These are phyloP conservation scores for Chrysemys picta DNA, from an alignment of 2,113 vertebrate genomes.

Conservation along the genomic window DNA sequence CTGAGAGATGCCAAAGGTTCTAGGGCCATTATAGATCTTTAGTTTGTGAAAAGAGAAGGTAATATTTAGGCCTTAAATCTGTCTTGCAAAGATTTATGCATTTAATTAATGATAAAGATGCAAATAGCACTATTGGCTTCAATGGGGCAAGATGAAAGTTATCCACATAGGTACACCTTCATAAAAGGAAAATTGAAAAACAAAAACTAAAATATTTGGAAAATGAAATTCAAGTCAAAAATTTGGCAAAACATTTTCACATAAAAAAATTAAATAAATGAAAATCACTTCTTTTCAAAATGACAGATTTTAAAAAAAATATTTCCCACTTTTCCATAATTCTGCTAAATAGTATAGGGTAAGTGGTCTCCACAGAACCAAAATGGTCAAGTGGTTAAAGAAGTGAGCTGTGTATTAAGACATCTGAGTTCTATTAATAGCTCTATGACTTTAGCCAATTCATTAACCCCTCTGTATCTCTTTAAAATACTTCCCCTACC, in stretches of 20 bases:
- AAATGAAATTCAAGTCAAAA: background rate
- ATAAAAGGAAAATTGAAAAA: background rate
- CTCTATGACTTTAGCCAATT: background rate
- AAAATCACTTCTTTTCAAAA: background rate
- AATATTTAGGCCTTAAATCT: background rate
- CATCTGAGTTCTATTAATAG: background rate
- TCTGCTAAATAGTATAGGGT: background rate
- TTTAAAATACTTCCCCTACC: background rate
- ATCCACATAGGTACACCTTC: background rate
- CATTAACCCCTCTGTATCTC: background rate
- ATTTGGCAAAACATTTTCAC: background rate
- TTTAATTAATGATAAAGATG: background rate
- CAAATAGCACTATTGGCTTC: background rate
- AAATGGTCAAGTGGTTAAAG: background rate
- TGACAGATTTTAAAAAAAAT: background rate
- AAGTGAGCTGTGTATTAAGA: background rate
- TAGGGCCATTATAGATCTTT: background rate
- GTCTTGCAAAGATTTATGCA: background rate
- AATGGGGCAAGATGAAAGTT: background rate
- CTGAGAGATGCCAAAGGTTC: background rate
- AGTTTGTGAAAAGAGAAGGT: background rate
- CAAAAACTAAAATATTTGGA: background rate
- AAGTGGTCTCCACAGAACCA: background rate
- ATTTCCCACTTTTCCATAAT: background rate
- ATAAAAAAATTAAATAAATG: background rate